These are phyloP conservation scores for Crenuchus spilurus DNA, from an alignment of 2,797 vertebrate genomes.

Conservation along the genomic window DNA sequence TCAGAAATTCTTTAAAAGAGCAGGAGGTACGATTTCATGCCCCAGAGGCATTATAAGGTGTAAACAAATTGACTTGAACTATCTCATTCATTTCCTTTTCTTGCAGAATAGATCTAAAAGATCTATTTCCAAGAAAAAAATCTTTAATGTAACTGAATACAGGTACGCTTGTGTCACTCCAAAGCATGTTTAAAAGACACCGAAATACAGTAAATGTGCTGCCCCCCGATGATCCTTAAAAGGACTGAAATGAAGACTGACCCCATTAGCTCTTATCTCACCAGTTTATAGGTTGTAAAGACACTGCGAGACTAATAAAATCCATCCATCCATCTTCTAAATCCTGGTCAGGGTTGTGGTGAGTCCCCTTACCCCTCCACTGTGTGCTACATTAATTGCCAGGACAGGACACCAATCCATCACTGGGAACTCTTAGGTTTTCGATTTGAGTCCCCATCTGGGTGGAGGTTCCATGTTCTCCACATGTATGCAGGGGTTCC, in stretches of 20 bases:
- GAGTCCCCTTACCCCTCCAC: too few species aligned
- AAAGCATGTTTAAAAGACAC: not conserved
- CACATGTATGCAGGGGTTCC: too few species aligned
- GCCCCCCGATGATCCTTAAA: not conserved
- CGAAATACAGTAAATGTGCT: not conserved
- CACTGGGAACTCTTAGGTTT: too few species aligned
- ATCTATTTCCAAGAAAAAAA: not conserved
- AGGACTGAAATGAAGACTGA: not conserved
- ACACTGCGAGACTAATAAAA: not conserved
- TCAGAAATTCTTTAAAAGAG: not conserved
- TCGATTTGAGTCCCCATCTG: too few species aligned
- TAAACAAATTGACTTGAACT: not conserved
- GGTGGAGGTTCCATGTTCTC: too few species aligned
- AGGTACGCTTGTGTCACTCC: not conserved
- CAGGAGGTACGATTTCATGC: not conserved
- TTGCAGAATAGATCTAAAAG: not conserved
- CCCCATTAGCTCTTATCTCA: slow-evolving; percentile 12
- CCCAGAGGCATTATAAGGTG: not conserved
- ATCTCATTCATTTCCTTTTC: not conserved
- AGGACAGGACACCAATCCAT: too few species aligned
- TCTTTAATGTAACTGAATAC: not conserved
- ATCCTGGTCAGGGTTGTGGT: too few species aligned
- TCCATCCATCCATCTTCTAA: too few species aligned
- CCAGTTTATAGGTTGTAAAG: not conserved
- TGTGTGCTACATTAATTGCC: too few species aligned